phyloP scores from a whole-genome alignment of 1,140 invertebrate species.

The Drosophila ironensis region DNA sequence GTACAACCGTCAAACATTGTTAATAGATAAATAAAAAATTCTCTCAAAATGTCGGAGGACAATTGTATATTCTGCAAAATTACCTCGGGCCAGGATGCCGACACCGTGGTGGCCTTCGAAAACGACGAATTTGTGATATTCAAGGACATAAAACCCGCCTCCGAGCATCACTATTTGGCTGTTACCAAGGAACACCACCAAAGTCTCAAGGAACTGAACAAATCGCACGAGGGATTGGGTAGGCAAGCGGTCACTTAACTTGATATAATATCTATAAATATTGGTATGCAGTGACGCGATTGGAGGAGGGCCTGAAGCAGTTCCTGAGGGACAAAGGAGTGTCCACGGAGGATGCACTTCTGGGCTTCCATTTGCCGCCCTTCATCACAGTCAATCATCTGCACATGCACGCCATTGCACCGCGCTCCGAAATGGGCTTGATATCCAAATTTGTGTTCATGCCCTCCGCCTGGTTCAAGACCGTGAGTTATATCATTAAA shows the following conservation, averaged over 20 bases:
- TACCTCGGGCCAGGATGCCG: constrained; percentile 83
- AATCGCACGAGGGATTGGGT: constrained; percentile 87
- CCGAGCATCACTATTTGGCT: constrained; percentile 91
- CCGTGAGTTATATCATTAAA: constrained; percentile 85
- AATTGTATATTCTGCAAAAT: constrained; percentile 90
- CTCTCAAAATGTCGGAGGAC: not conserved
- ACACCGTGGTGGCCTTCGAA: constrained; percentile 85
- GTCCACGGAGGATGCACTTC: constrained; percentile 84
- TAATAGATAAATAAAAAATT: not conserved
- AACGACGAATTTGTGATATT: constrained; percentile 91
- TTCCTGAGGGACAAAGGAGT: constrained; percentile 80
- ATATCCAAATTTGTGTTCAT: constrained; percentile 87
- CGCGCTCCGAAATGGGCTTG: constrained; percentile 89
- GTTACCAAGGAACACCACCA: constrained; percentile 90
- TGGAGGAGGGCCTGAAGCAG: constrained; percentile 35
- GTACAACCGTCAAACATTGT: not conserved
- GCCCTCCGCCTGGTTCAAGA: constrained; percentile 92
- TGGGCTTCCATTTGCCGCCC: constrained; percentile 96
- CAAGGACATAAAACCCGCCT: constrained; percentile 91
- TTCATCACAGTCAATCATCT: constrained; percentile 92
- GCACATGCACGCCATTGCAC: constrained; percentile 94
- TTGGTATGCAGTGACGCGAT: constrained; percentile 46
- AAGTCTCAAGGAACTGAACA: constrained; percentile 87
- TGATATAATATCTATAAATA: not conserved
- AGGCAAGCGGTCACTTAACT: constrained; percentile 54